Evolutionary conservation across 2,797 vertebrate genomes (phyloP).

Genomic region (Ciconia nigra): DNA sequence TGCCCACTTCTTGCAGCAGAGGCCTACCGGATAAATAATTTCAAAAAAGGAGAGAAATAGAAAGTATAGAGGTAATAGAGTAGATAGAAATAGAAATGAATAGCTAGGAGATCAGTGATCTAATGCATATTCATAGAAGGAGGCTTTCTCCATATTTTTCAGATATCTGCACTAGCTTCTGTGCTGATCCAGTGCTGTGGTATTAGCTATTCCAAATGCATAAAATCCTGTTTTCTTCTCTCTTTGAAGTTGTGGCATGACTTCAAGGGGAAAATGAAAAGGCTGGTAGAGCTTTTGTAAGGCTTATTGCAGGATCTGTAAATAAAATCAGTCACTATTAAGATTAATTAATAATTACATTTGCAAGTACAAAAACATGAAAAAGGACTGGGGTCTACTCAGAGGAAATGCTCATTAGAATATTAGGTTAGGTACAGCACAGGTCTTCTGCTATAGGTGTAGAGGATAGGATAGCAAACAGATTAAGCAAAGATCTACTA

Average conservation of each 20-base stretch:
- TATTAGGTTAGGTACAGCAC: background rate
- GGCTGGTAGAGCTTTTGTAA: background rate
- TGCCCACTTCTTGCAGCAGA: background rate
- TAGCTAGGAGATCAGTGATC: background rate
- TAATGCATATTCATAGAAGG: background rate
- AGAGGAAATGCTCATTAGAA: background rate
- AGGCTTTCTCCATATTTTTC: background rate
- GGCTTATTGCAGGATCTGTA: background rate
- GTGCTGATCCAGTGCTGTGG: background rate
- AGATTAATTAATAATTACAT: background rate
- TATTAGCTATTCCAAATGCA: background rate
- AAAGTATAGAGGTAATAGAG: background rate
- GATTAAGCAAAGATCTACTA: background rate
- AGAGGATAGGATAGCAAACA: background rate
- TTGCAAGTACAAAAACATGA: background rate
- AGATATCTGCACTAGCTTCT: background rate
- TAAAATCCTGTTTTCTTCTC: constrained; percentile 8
- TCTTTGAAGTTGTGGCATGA: constrained; percentile 3
- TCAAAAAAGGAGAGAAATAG: background rate
- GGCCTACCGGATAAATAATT: background rate
- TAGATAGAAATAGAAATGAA: background rate
- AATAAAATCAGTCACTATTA: background rate
- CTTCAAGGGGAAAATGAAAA: background rate
- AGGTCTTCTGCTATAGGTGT: background rate
- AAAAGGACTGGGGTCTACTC: background rate